Conservation (phyloP, 2,113 vertebrate genomes). For the Octodon degus region DNA sequence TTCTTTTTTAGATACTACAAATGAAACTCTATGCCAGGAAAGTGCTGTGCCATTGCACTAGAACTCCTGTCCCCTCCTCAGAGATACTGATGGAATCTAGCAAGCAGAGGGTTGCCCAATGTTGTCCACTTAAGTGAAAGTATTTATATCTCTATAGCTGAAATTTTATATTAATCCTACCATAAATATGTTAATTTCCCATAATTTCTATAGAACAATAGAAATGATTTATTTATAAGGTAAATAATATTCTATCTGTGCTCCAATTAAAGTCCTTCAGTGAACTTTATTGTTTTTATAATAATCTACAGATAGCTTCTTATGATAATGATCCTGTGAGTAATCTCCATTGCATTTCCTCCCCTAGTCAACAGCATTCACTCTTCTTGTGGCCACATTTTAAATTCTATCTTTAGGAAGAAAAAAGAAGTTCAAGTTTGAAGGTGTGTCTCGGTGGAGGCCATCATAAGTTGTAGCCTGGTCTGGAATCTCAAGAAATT, state of each 20-base stretch:
- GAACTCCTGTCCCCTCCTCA: not conserved
- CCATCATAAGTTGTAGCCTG: not conserved
- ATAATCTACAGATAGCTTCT: not conserved
- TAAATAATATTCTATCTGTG: not conserved
- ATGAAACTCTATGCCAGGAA: too few species aligned
- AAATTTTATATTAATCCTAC: not conserved
- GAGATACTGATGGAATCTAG: constrained; percentile 7
- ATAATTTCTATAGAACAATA: not conserved
- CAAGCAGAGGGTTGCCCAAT: not conserved
- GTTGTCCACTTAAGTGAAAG: not conserved
- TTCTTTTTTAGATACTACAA: too few species aligned
- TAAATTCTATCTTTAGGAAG: not conserved
- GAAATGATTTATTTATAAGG: not conserved
- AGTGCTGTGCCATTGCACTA: too few species aligned
- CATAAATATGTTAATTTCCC: not conserved
- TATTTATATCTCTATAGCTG: not conserved
- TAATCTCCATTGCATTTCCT: not conserved
- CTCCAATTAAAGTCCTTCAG: not conserved
- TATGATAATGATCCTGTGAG: not conserved
- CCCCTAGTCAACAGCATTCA: not conserved
- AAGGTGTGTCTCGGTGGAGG: not conserved
- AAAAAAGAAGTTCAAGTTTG: not conserved
- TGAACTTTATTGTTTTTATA: not conserved
- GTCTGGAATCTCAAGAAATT: not conserved
- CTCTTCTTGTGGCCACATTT: not conserved